A percentile compares a stretch with the other conserved stretches of the same genome.
Conservation (phyloP, 2,113 vertebrate genomes). For the Cyanoramphus novaezelandiae region DNA sequence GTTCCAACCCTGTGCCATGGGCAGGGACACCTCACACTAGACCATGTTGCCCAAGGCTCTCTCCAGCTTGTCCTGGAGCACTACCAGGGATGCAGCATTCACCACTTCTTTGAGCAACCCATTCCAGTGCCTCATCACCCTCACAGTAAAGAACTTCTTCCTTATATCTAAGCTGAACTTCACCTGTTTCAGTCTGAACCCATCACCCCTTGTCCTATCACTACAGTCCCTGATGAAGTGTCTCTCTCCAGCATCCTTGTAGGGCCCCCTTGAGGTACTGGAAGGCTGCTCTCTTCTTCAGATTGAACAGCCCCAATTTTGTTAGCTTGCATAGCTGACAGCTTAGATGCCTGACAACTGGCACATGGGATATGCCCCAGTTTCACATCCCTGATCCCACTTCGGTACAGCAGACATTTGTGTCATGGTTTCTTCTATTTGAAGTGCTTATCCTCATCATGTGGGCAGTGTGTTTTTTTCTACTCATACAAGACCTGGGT, state of each 20-base stretch:
- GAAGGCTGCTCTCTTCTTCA: not conserved
- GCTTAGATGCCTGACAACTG: not conserved
- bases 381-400: rapidly evolving
- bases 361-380: rapidly evolving
- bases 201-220: not conserved
- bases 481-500: not conserved
- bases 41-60: not conserved
- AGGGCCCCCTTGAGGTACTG: not conserved
- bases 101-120: not conserved
- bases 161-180: not conserved
- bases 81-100: not conserved
- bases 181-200: not conserved
- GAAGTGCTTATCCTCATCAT: not conserved
- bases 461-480: rapidly evolving
- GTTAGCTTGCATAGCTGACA: not conserved
- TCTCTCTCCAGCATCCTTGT: not conserved
- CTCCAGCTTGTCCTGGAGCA: not conserved
- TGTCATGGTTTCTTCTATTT: not conserved
- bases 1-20: not conserved
- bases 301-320: not conserved
- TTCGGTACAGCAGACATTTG: not conserved
- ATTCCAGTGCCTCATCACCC: not conserved
- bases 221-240: not conserved
- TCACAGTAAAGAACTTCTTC: not conserved
- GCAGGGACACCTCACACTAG: not conserved